A percentile compares a stretch with the other conserved stretches of the same genome.
Evolutionary conservation across 2,888 invertebrate species (phyloP).

Genomic region (Drosophila differens): DNA sequence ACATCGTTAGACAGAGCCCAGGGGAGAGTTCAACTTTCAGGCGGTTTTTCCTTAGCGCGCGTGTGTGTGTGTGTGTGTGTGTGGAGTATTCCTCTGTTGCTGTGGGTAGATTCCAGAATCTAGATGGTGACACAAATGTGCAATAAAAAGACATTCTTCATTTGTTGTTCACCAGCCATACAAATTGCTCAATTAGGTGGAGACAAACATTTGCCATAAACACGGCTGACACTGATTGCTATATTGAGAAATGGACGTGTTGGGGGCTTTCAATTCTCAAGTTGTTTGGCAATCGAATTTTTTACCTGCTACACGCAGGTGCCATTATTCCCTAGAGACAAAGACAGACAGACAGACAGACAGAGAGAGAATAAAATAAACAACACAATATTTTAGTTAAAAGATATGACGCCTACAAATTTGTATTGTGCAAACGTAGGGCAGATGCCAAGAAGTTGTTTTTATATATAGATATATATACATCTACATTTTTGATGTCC

Average conservation of each 20-base stretch:
- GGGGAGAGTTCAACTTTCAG: conserved; percentile 21
- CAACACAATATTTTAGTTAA: conserved; percentile 58
- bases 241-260: conserved; percentile 38
- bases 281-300: conserved; percentile 25
- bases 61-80: not conserved
- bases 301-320: conserved; percentile 57
- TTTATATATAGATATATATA: not conserved
- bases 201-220: conserved; percentile 41
- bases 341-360: not conserved
- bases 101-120: conserved; percentile 11
- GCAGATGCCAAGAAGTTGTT: conserved; percentile 24
- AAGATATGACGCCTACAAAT: conserved; percentile 64
- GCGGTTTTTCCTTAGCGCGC: not conserved
- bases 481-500: conserved; percentile 5
- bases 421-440: conserved; percentile 48
- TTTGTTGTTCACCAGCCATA: conserved; percentile 30
- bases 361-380: not conserved
- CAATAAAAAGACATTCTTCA: conserved; percentile 40
- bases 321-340: conserved; percentile 52
- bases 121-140: conserved; percentile 29
- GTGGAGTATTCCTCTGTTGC: not conserved
- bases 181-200: conserved; percentile 65
- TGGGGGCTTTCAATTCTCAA: not conserved
- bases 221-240: conserved; percentile 40
- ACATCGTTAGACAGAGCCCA: conserved; percentile 20